These are phyloP conservation scores for Brachionus angularis DNA, from an alignment of 1,140 invertebrate genomes.

Conservation along the genomic window DNA sequence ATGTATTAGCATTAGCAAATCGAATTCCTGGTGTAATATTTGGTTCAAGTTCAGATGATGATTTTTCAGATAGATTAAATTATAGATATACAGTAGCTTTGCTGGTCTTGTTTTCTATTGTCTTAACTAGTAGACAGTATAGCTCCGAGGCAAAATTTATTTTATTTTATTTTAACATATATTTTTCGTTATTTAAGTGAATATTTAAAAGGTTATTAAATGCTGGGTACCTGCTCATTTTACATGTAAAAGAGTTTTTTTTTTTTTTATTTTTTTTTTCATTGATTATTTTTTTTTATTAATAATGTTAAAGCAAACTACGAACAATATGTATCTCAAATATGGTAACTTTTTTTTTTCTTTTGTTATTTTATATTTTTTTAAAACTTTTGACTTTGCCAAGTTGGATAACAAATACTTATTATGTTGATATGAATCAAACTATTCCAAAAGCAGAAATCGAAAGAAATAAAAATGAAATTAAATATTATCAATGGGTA, in stretches of 20 bases:
- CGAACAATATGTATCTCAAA: conserved; percentile 15
- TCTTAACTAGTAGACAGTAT: conserved; percentile 41
- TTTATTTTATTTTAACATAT: background rate
- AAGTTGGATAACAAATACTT: conserved; percentile 40
- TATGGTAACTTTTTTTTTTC: background rate
- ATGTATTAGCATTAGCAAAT: conserved; percentile 33
- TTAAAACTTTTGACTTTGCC: background rate
- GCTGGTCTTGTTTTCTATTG: conserved; percentile 36
- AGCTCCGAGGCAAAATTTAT: conserved; percentile 29
- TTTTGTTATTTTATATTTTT: background rate
- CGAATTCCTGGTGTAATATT: conserved; percentile 30
- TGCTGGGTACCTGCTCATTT: conserved; percentile 44
- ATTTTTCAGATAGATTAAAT: conserved; percentile 41
- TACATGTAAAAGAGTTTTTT: background rate
- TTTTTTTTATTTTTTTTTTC: background rate
- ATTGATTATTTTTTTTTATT: background rate
- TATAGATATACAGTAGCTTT: conserved; percentile 43
- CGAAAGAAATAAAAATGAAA: conserved; percentile 30
- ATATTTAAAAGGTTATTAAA: conserved; percentile 30
- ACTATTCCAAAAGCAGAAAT: conserved; percentile 31
- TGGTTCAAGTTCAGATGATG: conserved; percentile 27
- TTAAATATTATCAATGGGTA: conserved; percentile 47
- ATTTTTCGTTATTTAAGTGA: conserved; percentile 1
- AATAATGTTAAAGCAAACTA: conserved; percentile 10
- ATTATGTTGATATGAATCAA: conserved; percentile 37